Base-by-base conservation (phyloP, 2,888 invertebrate genomes). In the Perdita meconis region DNA sequence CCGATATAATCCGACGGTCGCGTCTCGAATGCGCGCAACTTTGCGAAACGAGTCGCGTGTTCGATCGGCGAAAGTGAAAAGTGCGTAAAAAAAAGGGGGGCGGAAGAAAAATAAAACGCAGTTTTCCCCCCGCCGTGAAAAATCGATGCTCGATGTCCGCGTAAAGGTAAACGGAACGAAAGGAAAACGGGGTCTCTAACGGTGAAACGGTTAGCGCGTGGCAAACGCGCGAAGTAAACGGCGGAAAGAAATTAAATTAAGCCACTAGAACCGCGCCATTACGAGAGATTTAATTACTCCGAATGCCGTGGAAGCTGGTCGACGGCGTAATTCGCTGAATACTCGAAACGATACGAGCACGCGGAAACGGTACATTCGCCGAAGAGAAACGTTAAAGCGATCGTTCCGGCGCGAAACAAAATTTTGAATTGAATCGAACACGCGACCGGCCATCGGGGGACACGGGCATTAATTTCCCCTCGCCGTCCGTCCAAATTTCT, bases 231-330 rank as follows among this genome's bases (percentile, higher is more conserved):
- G 13, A 64, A 53, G 53, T 24, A 51, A 13, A 36, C 47, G 24
- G 10, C 6, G 38, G 16, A 55, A 55, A 55, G 42, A 65, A 65
- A 65, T 56, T 55, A 40, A 55, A 65, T 65, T 56, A 65, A 61
- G 61, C 36, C 47, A 30, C 30, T 47, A 24, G 47, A 61, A 22
- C 44, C 30, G 47, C 44, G 60, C 47, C 30, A 44, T 47, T 60
- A 60, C 47, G 61, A 36, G 61, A 36, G 47, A 61, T 61, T 61
- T 61, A 61, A 61, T 61, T 61, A 47, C 61, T 50, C 34, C 19
- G 34, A 61, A 44, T 60, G 40, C 34, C 60, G 61, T 6, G 34
- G 44, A 13, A 38, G n/a, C 26, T 40, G 38, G 42, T 26, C 26
- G 16, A 26, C 42, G 26, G 42, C 42, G 59, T 60, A 42, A 61